Evolutionary conservation across 2,888 invertebrate genomes (phyloP), one percentile per base, ranked within the genome.

Genomic region (Maniola hyperantus): DNA sequence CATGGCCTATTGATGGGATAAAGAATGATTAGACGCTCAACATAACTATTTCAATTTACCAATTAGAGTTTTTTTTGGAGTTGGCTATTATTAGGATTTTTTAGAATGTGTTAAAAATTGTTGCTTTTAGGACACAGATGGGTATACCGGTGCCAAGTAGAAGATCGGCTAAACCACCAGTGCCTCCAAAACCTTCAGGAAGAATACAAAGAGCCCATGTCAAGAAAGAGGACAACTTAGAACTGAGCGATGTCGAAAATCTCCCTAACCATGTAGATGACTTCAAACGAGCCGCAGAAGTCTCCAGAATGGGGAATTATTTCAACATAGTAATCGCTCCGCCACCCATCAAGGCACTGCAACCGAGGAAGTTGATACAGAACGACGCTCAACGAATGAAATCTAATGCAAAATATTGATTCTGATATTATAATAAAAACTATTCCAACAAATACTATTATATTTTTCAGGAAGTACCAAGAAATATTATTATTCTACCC

Each of bases 281-380:
- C 2, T 74, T 75, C 63, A 87, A 86, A 73, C 77, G 83, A n/a
- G 77, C 79, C 6, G 76, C 83, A 0, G 91, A 91, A 57, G 76
- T 88, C 0, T 88, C 91, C 2, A 79, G 91, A 67, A 89, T 91
- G 91, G 91, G 91, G 11, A 92, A 92, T 77, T 92, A 91, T 73
- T 92, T 91, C 72, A 91, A 91, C 70, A 91, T 91, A 26, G 91
- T 92, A 39, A 92, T 92, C 55, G 91, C 91, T 0, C 91, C 91
- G 1, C 91, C 91, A 1, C 91, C 90, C 1, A 89, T 91, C 51
- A 89, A 89, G 73, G 82, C 91, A 4, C 67, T 91, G 11, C 90
- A 89, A 64, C 89, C 91, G 1, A 81, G 91, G 60, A 91, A 91
- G 77, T 72, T 87, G 59, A 34, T 89, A 33, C 79, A 82, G 50